These are phyloP conservation scores for Plusia festucae DNA, from an alignment of 2,888 invertebrate species.

Conservation along the genomic window DNA sequence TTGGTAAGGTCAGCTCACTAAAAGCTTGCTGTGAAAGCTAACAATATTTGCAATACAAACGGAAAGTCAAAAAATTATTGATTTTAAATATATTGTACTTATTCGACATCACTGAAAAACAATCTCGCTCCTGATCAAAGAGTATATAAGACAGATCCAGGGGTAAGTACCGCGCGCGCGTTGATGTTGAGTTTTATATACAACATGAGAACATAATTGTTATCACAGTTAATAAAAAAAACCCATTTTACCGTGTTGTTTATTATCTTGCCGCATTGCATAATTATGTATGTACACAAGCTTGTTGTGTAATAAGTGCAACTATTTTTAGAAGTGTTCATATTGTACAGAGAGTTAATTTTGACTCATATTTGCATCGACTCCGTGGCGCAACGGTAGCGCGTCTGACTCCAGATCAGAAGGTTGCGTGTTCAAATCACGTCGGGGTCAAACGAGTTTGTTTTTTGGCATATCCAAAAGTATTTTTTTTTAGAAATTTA, in stretches of 20 bases:
- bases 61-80: too few relatives aligned
- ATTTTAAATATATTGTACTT: too few relatives aligned
- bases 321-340: neutral
- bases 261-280: neutral
- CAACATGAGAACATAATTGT: too few relatives aligned
- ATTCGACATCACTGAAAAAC: too few relatives aligned
- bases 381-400: conserved; percentile 99
- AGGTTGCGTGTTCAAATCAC: conserved; percentile 99
- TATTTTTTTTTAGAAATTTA: too few relatives aligned
- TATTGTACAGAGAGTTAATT: conserved; percentile 12
- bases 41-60: too few relatives aligned
- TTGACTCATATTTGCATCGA: conserved; percentile 72
- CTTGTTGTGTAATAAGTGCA: neutral
- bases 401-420: conserved; percentile 99
- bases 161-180: too few relatives aligned
- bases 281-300: neutral
- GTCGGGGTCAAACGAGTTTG: conserved; percentile 93
- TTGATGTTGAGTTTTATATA: too few relatives aligned
- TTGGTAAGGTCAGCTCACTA: too few relatives aligned
- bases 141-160: too few relatives aligned
- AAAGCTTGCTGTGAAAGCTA: too few relatives aligned
- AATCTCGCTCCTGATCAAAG: too few relatives aligned
- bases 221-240: neutral
- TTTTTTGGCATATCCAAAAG: conserved; percentile 24
- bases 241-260: neutral